Evolutionary conservation across 2,888 invertebrate genomes (phyloP).

Genomic region (Epistrophella euchroma): DNA sequence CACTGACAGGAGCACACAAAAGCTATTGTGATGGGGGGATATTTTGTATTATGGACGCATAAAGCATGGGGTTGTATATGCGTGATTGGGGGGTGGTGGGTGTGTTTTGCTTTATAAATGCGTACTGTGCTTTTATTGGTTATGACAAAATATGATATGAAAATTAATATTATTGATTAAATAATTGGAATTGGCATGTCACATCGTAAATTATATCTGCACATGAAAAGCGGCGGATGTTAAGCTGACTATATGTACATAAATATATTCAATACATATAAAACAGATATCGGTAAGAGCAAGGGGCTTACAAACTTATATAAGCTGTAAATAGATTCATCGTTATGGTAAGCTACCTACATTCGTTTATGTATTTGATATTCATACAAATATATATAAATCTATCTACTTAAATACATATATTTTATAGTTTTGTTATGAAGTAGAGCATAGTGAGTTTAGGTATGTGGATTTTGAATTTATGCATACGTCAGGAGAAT

Average conservation of each 20-base stretch:
- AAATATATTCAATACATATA: neutral
- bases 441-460: neutral
- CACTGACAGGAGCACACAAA: constrained; percentile 41
- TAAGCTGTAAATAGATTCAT: constrained; percentile 36
- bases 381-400: neutral
- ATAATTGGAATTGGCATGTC: constrained; percentile 84
- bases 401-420: neutral
- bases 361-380: too few species aligned
- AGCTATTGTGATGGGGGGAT: neutral
- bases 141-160: constrained; percentile 84
- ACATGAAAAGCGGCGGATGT: constrained; percentile 74
- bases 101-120: constrained; percentile 37
- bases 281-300: neutral
- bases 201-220: constrained; percentile 79
- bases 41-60: neutral
- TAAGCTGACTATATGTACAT: constrained; percentile 36
- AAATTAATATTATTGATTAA: constrained; percentile 84
- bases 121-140: constrained; percentile 83
- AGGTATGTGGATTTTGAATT: constrained; percentile 48
- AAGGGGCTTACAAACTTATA: neutral
- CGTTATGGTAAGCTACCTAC: constrained; percentile 24
- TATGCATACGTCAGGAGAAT: constrained; percentile 59
- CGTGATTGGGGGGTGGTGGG: constrained; percentile 20
- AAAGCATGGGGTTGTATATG: constrained; percentile 27
- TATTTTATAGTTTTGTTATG: constrained; percentile 43